phyloP scores from a whole-genome alignment of 2,797 vertebrate genomes.

The Takifugu ocellatus region DNA sequence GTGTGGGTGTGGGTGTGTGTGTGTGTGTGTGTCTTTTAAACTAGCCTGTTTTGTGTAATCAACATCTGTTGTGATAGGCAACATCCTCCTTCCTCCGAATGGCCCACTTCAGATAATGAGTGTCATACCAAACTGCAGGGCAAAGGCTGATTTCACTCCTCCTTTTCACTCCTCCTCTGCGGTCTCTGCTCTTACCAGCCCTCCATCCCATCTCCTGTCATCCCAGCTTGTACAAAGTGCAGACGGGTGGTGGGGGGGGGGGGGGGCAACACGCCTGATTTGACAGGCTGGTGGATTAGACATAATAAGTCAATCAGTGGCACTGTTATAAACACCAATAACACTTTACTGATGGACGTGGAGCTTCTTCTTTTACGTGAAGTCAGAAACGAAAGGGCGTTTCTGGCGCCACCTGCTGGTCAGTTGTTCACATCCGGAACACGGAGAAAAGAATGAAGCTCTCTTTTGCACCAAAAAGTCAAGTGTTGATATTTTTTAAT shows the following conservation, averaged over 20 bases:
- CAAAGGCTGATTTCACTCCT: slow-evolving; percentile 72
- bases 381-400: slow-evolving; percentile 1
- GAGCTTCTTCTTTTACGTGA: no score
- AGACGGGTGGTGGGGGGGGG: slow-evolving; percentile 9
- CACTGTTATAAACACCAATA: not conserved
- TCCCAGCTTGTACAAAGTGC: slow-evolving; percentile 60
- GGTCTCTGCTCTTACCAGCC: slow-evolving; percentile 53
- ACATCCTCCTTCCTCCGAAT: slow-evolving; percentile 70
- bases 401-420: slow-evolving; percentile 70
- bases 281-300: slow-evolving; percentile 30
- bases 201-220: slow-evolving; percentile 56
- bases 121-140: slow-evolving; percentile 75
- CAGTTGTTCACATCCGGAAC: not conserved
- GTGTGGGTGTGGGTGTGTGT: slow-evolving; percentile 35
- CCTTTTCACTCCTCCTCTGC: slow-evolving; percentile 63
- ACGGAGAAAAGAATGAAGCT: not conserved
- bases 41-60: slow-evolving; percentile 75
- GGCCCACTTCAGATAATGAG: slow-evolving; percentile 77
- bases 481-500: no score
- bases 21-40: slow-evolving; percentile 66
- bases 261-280: slow-evolving; percentile 12
- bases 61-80: slow-evolving; percentile 73
- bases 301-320: slow-evolving; percentile 3
- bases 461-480: not conserved
- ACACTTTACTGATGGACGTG: no score